phyloP scores from a whole-genome alignment of 2,113 vertebrate species.

The Mohoua ochrocephala region DNA sequence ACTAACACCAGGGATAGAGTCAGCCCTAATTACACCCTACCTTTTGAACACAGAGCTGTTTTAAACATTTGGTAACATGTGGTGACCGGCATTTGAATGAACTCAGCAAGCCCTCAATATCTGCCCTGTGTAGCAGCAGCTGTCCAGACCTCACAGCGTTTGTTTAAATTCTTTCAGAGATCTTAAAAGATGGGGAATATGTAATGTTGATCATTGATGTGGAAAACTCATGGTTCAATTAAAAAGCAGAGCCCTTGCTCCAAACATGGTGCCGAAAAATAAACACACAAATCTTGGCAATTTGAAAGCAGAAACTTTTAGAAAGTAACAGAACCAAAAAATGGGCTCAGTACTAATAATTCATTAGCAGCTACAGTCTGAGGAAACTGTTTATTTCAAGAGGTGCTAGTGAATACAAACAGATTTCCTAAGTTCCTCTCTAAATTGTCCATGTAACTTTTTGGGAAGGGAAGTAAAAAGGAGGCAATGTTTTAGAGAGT shows the following conservation, averaged over 20 bases:
- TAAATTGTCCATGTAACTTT: neutral
- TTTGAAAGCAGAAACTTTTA: neutral
- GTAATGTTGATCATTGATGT: neutral
- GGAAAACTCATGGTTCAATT: constrained; percentile 8
- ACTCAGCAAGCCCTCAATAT: neutral
- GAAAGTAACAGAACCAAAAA: neutral
- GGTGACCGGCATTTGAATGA: neutral
- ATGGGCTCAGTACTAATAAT: neutral
- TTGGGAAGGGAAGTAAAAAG: neutral
- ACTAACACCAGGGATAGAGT: neutral
- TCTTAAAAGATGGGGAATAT: neutral
- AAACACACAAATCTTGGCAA: neutral
- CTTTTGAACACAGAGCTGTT: neutral
- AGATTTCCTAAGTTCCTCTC: neutral
- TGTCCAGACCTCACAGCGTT: constrained; percentile 19
- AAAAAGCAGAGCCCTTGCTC: neutral
- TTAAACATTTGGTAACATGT: neutral
- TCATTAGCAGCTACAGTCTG: neutral
- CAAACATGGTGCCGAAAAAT: neutral
- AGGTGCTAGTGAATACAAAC: neutral
- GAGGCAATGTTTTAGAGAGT: neutral
- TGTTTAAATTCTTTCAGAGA: constrained; percentile 36
- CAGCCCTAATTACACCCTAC: neutral
- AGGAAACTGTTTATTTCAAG: constrained; percentile 12
- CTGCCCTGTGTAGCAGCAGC: neutral